Evolutionary conservation across 2,888 invertebrate species (phyloP).

Genomic region (Proisotoma minuta): DNA sequence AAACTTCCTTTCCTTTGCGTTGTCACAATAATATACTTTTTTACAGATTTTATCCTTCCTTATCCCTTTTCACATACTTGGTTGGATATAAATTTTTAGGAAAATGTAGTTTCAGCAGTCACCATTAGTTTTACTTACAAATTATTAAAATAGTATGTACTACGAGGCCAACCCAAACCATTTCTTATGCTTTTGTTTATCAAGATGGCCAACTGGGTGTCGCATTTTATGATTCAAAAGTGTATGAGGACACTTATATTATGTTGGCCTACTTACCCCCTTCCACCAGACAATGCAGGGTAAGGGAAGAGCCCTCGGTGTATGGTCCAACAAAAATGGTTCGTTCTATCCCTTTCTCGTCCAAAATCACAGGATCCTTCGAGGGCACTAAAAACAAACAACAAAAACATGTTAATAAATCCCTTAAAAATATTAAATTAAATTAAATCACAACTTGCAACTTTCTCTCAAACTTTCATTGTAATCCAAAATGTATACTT

Average conservation of each 20-base stretch:
- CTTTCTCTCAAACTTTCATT: no score
- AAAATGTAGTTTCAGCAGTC: slow-evolving; percentile 1
- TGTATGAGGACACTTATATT: background rate
- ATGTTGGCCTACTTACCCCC: slow-evolving; percentile 61
- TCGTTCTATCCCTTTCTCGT: slow-evolving; percentile 75
- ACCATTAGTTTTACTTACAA: slow-evolving; percentile 3
- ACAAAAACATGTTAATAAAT: no score
- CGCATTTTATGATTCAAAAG: background rate
- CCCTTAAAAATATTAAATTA: no score
- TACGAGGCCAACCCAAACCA: no score
- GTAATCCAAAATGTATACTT: no score
- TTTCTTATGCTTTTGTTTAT: slow-evolving; percentile 3
- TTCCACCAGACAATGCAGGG: slow-evolving; percentile 77
- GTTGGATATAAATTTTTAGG: background rate
- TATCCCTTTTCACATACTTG: background rate
- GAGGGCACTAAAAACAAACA: slow-evolving; percentile 80
- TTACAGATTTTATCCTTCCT: no score
- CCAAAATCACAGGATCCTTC: slow-evolving; percentile 77
- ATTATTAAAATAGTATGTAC: no score
- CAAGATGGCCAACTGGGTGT: background rate
- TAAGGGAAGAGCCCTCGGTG: slow-evolving; percentile 78
- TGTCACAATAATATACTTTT: background rate
- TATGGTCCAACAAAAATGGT: slow-evolving; percentile 79
- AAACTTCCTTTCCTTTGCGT: no score
- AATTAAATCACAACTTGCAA: no score